phyloP scores from a whole-genome alignment of 2,113 vertebrate genomes.

The Cyanoderma ruficeps region DNA sequence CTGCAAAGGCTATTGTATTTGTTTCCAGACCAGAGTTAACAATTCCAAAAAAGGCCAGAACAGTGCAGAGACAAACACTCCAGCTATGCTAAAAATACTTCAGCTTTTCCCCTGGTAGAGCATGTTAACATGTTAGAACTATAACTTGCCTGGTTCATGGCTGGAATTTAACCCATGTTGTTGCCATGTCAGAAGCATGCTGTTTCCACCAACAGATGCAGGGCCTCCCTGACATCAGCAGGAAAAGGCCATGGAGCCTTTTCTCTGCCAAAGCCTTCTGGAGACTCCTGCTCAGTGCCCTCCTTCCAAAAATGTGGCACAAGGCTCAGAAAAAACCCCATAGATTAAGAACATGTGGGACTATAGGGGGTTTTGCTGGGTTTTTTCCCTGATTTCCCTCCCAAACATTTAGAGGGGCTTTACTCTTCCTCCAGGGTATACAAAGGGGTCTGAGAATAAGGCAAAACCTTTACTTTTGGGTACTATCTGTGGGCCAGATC shows the following conservation, averaged over 20 bases:
- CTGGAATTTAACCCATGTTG: background rate
- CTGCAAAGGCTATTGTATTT: constrained; percentile 22
- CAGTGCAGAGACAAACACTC: background rate
- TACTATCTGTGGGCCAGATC: accelerated
- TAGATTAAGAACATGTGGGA: background rate
- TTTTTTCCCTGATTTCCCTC: background rate
- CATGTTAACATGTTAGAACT: constrained; percentile 30
- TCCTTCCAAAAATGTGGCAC: background rate
- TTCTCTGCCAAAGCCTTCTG: background rate
- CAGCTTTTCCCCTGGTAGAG: constrained; percentile 27
- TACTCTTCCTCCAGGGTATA: background rate
- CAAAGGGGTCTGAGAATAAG: background rate
- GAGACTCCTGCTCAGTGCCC: background rate
- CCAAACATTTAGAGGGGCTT: background rate
- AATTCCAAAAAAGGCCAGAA: constrained; percentile 47
- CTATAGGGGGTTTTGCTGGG: accelerated
- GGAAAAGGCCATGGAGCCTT: background rate
- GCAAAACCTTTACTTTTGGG: background rate
- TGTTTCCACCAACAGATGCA: background rate
- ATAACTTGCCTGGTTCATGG: background rate
- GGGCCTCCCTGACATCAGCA: accelerated
- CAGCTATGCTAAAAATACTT: constrained; percentile 24
- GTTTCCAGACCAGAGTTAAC: constrained; percentile 4
- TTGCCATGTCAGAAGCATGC: background rate
- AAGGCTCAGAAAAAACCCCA: background rate